Evolutionary conservation across 2,888 invertebrate genomes (phyloP), one percentile per base, ranked within the genome.

Genomic region (Hofmannophila pseudospretella): DNA sequence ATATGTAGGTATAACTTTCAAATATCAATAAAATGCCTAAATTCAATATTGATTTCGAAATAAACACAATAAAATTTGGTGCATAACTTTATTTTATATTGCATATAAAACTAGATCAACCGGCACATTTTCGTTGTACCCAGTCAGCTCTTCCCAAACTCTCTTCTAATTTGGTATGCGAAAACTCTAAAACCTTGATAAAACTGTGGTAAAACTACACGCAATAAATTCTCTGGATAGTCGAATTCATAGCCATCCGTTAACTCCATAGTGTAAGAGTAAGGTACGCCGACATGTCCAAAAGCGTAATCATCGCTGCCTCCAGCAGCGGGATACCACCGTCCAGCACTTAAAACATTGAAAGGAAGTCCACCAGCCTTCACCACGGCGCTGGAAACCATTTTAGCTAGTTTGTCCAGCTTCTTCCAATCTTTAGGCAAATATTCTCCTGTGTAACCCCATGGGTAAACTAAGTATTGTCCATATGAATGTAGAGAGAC

Each of bases 401-500:
- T 41, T 36, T 54, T 64, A 0, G 79, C 89, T 16, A 89, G 44
- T 0, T 47, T 34, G 36, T 88, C 74, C 2, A 90, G 58, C 36
- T 77, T 78, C 32, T 73, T 72, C 72, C 86, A 88, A 10, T 84
- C 70, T 3, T 74, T 66, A 0, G 90, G 89, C 12, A 89, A 56
- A 1, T 40, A 78, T 0, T 86, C 60, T 0, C 64, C 72, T 0
- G 89, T 89, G 45, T 80, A 91, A 7, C 91, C 91, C 90, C 90
- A 92, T 0, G 91, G 91, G 51, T 91, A 90, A 0, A 91, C 81
- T 30, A 91, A 54, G 46, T 88, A 90, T 42, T 89, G 82, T 2
- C 93, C 93, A 45, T 91, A 93, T 1, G 92, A 85, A 64, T 94
- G 94, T 32, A 94, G 59, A 0, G 92, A 89, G 0, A 93, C 68